These are phyloP conservation scores for Pluvialis apricaria DNA, from an alignment of 2,113 vertebrate genomes.

Conservation along the genomic window DNA sequence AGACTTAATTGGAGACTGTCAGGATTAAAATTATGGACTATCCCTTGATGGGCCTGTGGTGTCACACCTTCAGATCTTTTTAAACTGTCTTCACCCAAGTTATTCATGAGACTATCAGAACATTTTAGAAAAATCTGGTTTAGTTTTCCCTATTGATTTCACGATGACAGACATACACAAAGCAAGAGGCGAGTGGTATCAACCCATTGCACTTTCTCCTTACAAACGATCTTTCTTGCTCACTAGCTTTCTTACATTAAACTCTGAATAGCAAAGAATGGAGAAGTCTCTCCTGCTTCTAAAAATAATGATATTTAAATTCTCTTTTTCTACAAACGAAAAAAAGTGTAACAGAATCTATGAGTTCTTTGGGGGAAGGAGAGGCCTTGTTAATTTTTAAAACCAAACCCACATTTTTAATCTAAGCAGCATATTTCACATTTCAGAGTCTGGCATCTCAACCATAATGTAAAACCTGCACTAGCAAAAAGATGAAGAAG, in stretches of 20 bases:
- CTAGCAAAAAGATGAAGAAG: constrained; percentile 19
- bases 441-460: neutral
- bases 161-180: neutral
- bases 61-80: neutral
- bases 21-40: neutral
- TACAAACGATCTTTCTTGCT: neutral
- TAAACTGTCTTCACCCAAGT: neutral
- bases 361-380: neutral
- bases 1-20: neutral
- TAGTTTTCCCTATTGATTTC: neutral
- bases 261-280: neutral
- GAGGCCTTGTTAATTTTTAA: neutral
- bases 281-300: neutral
- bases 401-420: neutral
- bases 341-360: neutral
- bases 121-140: neutral
- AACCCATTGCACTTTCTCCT: neutral
- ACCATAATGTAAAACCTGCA: neutral
- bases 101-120: neutral
- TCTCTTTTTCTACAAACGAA: neutral
- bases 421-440: neutral
- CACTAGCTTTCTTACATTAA: neutral
- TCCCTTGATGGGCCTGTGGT: neutral
- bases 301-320: neutral
- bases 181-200: neutral